phyloP scores from a whole-genome alignment of 2,113 vertebrate genomes.

The Thinocorus orbignyianus region DNA sequence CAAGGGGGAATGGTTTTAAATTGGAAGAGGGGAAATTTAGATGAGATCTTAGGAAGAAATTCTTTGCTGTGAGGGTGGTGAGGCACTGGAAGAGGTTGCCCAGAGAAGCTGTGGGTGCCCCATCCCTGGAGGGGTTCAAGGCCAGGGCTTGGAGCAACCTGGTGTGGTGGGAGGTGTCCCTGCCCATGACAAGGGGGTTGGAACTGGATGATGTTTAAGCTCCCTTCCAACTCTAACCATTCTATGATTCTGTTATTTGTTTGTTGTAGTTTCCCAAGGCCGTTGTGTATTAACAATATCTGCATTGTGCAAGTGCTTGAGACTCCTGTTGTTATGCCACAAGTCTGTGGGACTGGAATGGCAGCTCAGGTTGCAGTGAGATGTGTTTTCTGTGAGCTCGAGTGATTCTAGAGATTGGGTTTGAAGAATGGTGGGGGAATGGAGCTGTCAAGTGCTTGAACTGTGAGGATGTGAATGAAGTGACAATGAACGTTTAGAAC shows the following conservation, averaged over 20 bases:
- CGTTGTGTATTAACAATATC: not conserved
- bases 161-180: too few relatives aligned
- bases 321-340: not conserved
- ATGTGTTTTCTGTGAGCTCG: not conserved
- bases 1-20: too few relatives aligned
- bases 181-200: too few relatives aligned
- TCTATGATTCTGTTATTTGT: not conserved
- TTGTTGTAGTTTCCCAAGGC: not conserved
- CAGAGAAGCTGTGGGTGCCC: too few relatives aligned
- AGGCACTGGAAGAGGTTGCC: too few relatives aligned
- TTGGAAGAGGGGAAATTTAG: too few relatives aligned
- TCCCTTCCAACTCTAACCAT: too few relatives aligned
- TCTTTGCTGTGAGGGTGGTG: too few relatives aligned
- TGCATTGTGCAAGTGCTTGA: not conserved
- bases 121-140: too few relatives aligned
- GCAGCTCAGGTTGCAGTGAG: not conserved
- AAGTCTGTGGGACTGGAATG: not conserved
- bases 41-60: too few relatives aligned
- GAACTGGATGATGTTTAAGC: too few relatives aligned
- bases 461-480: not conserved
- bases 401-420: not conserved
- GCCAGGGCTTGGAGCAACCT: too few relatives aligned
- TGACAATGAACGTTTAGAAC: not conserved
- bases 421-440: not conserved
- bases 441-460: not conserved